Conservation (phyloP, 2,113 vertebrate species). For the Ageneiosus marmoratus region DNA sequence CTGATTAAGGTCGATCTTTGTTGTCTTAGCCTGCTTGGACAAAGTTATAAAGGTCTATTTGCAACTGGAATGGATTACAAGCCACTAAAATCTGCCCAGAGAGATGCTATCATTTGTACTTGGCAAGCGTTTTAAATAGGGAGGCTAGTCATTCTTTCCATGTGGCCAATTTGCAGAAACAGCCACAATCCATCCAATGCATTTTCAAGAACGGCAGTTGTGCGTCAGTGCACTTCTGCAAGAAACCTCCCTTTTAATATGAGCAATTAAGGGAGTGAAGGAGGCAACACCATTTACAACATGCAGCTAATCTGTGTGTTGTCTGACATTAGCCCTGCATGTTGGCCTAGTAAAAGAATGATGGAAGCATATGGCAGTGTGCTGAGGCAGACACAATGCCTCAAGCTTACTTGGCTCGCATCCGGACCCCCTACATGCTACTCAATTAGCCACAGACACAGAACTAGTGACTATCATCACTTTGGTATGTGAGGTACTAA, state of each 20-base stretch:
- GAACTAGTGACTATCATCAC: not conserved
- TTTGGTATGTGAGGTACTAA: not conserved
- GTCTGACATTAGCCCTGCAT: conserved; percentile 19
- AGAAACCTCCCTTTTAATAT: conserved; percentile 12
- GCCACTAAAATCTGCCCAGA: conserved; percentile 31
- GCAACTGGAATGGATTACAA: conserved; percentile 31
- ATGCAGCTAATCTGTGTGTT: conserved; percentile 19
- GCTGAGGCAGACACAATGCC: conserved; percentile 39
- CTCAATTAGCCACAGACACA: conserved; percentile 7
- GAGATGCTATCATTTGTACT: conserved; percentile 31
- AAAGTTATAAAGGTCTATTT: conserved; percentile 11
- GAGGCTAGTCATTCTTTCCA: conserved; percentile 47
- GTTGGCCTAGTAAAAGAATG: conserved; percentile 24
- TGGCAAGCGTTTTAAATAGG: conserved; percentile 38
- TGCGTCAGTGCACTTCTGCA: not conserved
- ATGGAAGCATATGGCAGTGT: conserved; percentile 36
- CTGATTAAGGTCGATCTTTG: conserved; percentile 33
- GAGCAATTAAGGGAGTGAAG: conserved; percentile 22
- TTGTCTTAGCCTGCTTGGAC: conserved; percentile 14
- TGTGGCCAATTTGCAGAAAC: conserved; percentile 36
- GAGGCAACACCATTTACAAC: conserved; percentile 34
- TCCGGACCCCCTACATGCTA: conserved; percentile 3
- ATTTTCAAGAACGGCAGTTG: not conserved
- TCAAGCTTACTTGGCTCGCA: conserved; percentile 2
- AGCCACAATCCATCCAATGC: not conserved